These are phyloP conservation scores for Centrocercus urophasianus DNA, from an alignment of 2,113 vertebrate species.

Conservation along the genomic window DNA sequence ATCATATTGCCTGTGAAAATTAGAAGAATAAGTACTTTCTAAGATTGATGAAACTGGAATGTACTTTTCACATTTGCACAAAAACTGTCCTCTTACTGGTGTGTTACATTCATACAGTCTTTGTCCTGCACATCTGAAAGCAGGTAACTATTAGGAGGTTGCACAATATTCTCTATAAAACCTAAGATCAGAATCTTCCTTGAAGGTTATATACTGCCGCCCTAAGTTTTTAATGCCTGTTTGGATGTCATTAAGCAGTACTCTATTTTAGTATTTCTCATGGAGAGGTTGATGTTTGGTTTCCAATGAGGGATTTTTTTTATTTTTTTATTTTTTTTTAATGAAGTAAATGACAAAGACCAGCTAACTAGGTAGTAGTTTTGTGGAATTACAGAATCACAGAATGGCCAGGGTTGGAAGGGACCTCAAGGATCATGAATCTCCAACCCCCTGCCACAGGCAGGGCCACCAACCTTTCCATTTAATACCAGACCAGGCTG, in stretches of 20 bases:
- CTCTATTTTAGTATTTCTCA: not conserved
- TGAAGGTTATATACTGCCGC: not conserved
- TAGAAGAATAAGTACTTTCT: not conserved
- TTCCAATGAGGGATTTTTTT: not conserved
- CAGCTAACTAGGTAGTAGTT: not conserved
- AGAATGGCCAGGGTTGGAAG: too few species aligned
- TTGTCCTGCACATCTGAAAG: not conserved
- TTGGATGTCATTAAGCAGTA: not conserved
- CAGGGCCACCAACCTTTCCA: too few species aligned
- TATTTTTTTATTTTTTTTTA: not conserved
- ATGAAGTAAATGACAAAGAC: not conserved
- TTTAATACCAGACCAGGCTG: too few species aligned
- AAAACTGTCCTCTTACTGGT: not conserved
- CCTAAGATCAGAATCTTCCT: not conserved
- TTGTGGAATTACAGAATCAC: too few species aligned
- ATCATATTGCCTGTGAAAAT: not conserved
- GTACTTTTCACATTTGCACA: not conserved
- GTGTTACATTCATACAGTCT: not conserved
- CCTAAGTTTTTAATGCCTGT: not conserved
- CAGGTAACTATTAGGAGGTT: not conserved
- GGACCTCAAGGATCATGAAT: too few species aligned
- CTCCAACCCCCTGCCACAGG: too few species aligned
- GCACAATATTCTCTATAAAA: not conserved
- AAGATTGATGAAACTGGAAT: not conserved
- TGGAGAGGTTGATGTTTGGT: not conserved